These are phyloP conservation scores for Rhyacophila evoluta DNA, from an alignment of 2,888 invertebrate genomes.

Conservation along the genomic window DNA sequence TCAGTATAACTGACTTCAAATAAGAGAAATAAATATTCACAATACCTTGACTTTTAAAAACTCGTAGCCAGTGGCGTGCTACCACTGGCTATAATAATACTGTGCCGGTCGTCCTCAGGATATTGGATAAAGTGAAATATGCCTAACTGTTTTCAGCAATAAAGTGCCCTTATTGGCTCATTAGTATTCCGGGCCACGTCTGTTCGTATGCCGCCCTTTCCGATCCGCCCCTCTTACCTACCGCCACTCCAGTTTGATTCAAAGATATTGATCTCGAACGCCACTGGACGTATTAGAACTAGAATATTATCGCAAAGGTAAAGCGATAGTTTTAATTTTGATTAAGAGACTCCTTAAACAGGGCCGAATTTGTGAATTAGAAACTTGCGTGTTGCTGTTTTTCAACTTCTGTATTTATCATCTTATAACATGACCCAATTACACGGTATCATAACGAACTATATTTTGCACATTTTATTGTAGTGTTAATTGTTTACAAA, in stretches of 20 bases:
- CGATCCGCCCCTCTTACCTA: neutral
- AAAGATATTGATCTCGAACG: slow-evolving; percentile 40
- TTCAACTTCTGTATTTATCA: too few relatives aligned
- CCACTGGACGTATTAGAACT: slow-evolving; percentile 24
- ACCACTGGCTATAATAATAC: slow-evolving; percentile 11
- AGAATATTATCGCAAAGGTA: neutral
- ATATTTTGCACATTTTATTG: too few relatives aligned
- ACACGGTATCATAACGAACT: too few relatives aligned
- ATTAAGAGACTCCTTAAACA: neutral
- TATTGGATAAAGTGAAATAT: slow-evolving; percentile 26
- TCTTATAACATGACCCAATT: too few relatives aligned
- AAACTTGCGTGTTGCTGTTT: too few relatives aligned
- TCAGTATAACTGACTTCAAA: too few relatives aligned
- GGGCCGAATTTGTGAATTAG: too few relatives aligned
- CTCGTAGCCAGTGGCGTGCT: neutral
- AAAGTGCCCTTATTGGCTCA: slow-evolving; percentile 50
- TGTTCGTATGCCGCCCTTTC: slow-evolving; percentile 25
- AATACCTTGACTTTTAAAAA: too few relatives aligned
- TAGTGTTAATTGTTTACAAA: too few relatives aligned
- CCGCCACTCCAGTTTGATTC: slow-evolving; percentile 29
- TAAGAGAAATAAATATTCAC: too few relatives aligned
- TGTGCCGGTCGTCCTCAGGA: slow-evolving; percentile 15
- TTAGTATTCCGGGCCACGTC: slow-evolving; percentile 48
- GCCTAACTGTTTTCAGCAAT: slow-evolving; percentile 52
- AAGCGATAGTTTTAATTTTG: slow-evolving; percentile 3